These are phyloP conservation scores for Sphenopsis melanotis DNA, from an alignment of 2,797 vertebrate species.

Conservation along the genomic window DNA sequence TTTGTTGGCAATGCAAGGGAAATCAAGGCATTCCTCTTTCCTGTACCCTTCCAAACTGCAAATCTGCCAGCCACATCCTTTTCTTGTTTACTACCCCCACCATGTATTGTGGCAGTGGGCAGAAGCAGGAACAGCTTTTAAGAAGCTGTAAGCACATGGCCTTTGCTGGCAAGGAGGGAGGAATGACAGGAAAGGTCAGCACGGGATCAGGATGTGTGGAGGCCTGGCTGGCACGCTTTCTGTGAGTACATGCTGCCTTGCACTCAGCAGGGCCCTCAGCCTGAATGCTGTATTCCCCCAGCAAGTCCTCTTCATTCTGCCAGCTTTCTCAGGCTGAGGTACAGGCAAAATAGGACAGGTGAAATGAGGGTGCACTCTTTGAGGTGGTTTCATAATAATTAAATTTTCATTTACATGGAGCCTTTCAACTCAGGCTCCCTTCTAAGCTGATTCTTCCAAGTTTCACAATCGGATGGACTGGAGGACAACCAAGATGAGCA, in stretches of 20 bases:
- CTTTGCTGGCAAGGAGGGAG: not conserved
- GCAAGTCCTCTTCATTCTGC: not conserved
- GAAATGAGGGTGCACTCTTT: not conserved
- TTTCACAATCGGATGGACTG: not conserved
- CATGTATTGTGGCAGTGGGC: not conserved
- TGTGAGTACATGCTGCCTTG: not conserved
- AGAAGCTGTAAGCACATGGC: not conserved
- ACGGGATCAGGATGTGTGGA: not conserved
- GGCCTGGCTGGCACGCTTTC: rapidly evolving
- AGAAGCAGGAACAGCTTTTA: not conserved
- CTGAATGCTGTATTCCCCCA: rapidly evolving
- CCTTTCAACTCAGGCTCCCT: not conserved
- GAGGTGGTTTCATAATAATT: slow-evolving; percentile 22
- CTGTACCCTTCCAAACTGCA: not conserved
- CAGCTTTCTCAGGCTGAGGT: not conserved
- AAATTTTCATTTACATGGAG: not conserved
- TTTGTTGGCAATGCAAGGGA: not conserved
- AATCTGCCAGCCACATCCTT: not conserved
- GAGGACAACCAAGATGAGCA: not conserved
- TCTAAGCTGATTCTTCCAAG: rapidly evolving
- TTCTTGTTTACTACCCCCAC: not conserved
- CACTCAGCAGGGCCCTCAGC: not conserved
- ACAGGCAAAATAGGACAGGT: not conserved
- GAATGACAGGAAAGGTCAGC: not conserved
- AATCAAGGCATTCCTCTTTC: not conserved